phyloP scores from a whole-genome alignment of 2,797 vertebrate species.

The Galagoides demidoff region DNA sequence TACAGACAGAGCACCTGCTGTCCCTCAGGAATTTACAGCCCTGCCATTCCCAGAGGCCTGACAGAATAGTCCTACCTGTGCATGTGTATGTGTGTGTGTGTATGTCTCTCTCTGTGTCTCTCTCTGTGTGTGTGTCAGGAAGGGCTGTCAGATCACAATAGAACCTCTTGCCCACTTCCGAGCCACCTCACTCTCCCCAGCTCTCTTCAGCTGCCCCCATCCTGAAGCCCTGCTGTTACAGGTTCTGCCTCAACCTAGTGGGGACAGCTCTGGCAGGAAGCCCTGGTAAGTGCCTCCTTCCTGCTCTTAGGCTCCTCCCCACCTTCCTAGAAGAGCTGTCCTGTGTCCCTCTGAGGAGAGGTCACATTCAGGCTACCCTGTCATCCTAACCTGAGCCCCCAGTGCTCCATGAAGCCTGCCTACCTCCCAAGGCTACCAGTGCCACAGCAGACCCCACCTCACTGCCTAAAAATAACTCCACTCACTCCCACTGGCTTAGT shows the following conservation, averaged over 20 bases:
- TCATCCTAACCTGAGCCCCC: not conserved
- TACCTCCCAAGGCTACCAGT: not conserved
- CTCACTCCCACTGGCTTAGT: slow-evolving; percentile 57
- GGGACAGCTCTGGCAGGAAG: not conserved
- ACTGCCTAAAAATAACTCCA: slow-evolving; percentile 67
- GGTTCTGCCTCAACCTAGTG: not conserved
- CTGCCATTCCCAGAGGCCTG: not conserved
- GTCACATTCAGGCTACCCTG: not conserved
- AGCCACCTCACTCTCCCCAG: not conserved
- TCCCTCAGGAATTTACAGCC: not conserved
- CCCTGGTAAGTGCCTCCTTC: not conserved
- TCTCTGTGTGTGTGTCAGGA: not conserved
- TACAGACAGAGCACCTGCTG: not conserved
- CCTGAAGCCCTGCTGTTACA: not conserved
- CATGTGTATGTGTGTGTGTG: not conserved
- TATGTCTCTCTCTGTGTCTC: not conserved
- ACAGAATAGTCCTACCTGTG: no score
- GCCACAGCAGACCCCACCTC: slow-evolving; percentile 50
- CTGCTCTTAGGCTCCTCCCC: not conserved
- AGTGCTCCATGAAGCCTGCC: not conserved
- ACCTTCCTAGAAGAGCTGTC: not conserved
- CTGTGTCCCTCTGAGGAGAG: not conserved
- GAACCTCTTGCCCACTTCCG: not conserved
- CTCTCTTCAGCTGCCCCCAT: not conserved
- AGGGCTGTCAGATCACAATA: not conserved